phyloP scores from a whole-genome alignment of 2,113 vertebrate species.

The Passer domesticus region DNA sequence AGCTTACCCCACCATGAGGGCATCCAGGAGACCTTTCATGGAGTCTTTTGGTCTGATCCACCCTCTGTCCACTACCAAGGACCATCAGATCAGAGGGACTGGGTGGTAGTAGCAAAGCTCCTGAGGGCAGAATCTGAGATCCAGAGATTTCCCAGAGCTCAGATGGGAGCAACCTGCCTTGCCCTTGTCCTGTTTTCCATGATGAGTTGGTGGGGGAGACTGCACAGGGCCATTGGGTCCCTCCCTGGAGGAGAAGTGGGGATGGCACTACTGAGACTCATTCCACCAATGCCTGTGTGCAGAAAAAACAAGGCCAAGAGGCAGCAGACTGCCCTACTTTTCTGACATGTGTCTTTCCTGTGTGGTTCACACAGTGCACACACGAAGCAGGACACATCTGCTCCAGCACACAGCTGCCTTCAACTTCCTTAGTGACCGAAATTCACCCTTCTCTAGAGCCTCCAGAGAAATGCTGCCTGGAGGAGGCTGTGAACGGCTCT shows the following conservation, averaged over 20 bases:
- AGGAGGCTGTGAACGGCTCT: not conserved
- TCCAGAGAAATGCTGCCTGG: not conserved
- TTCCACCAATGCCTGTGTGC: accelerated
- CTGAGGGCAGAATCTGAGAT: not conserved
- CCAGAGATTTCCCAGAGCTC: not conserved
- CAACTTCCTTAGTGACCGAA: not conserved
- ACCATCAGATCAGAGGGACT: not conserved
- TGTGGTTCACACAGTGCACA: not conserved
- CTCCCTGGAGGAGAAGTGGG: not conserved
- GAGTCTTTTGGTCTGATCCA: not conserved
- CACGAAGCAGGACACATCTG: accelerated
- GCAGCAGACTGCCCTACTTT: not conserved
- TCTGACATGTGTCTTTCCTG: conserved; percentile 1
- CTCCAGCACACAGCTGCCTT: not conserved
- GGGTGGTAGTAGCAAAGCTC: not conserved
- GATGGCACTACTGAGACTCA: not conserved
- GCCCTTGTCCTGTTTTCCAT: not conserved
- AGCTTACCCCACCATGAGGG: not conserved
- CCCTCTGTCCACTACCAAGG: not conserved
- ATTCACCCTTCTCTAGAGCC: not conserved
- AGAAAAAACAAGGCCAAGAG: not conserved
- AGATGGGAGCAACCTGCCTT: not conserved
- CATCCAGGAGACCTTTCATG: not conserved
- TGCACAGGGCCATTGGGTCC: not conserved
- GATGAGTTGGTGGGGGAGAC: not conserved